These are phyloP conservation scores for Lasaia peninsularis DNA, from an alignment of 1,140 invertebrate genomes.

Conservation along the genomic window DNA sequence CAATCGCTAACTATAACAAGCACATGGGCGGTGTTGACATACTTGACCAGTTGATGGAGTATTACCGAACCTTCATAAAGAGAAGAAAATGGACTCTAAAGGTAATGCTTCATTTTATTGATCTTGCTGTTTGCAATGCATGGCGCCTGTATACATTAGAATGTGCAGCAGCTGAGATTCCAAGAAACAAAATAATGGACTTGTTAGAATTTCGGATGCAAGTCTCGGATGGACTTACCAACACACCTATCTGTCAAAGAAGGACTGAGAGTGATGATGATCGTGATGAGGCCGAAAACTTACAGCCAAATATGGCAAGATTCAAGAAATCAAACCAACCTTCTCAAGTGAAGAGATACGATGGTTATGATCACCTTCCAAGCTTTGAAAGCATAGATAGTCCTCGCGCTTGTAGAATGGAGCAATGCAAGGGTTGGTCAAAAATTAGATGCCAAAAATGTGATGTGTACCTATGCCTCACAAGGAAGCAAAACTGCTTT, in stretches of 20 bases:
- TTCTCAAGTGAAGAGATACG: constrained; percentile 24
- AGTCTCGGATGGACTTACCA: constrained; percentile 16
- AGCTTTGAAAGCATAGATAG: constrained; percentile 21
- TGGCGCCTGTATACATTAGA: constrained; percentile 29
- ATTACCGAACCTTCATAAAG: constrained; percentile 30
- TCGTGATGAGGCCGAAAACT: constrained; percentile 15
- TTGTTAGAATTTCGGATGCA: constrained; percentile 28
- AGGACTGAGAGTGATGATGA: constrained; percentile 15
- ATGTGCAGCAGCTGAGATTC: constrained; percentile 17
- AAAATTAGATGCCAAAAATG: constrained; percentile 24
- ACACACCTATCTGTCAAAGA: no score
- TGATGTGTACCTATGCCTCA: constrained; percentile 24
- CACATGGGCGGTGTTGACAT: constrained; percentile 31
- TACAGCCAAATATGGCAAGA: neutral
- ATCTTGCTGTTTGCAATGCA: constrained; percentile 26
- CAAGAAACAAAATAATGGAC: constrained; percentile 17
- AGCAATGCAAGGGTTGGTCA: neutral
- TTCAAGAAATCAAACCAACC: constrained; percentile 20
- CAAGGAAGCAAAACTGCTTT: constrained; percentile 24
- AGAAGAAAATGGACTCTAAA: constrained; percentile 34
- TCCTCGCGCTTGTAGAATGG: constrained; percentile 24
- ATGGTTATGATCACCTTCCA: constrained; percentile 31
- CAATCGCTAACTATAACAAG: constrained; percentile 25
- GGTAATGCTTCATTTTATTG: constrained; percentile 29
- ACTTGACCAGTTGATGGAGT: constrained; percentile 26